These are phyloP conservation scores for Drosophila gunungcola DNA, from an alignment of 1,140 invertebrate genomes.

Conservation along the genomic window DNA sequence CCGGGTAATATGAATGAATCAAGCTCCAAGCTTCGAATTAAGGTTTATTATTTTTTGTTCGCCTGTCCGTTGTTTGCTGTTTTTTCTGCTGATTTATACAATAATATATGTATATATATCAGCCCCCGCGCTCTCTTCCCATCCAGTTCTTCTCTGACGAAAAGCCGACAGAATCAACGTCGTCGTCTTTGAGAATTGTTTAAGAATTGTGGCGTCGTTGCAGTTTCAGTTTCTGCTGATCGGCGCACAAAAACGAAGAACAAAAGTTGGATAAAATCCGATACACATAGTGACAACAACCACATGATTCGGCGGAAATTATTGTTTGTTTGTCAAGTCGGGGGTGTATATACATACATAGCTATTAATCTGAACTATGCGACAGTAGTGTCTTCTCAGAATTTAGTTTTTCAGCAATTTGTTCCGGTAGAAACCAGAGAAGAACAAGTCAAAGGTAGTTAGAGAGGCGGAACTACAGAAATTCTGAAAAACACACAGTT, in stretches of 20 bases:
- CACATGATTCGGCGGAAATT: conserved; percentile 66
- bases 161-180: conserved; percentile 47
- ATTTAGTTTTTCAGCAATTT: conserved; percentile 67
- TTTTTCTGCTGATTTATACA: conserved; percentile 80
- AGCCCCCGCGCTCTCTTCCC: background rate
- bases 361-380: conserved; percentile 40
- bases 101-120: conserved; percentile 50
- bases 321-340: conserved; percentile 55
- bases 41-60: conserved; percentile 77
- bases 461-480: conserved; percentile 23
- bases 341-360: conserved; percentile 18
- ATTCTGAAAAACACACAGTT: background rate
- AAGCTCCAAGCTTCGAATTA: conserved; percentile 77
- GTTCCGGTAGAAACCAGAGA: conserved; percentile 66
- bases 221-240: conserved; percentile 80
- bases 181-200: conserved; percentile 61
- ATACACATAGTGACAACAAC: conserved; percentile 20
- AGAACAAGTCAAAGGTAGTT: conserved; percentile 16
- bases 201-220: conserved; percentile 78
- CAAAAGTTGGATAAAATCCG: conserved; percentile 42
- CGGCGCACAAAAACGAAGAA: conserved; percentile 22
- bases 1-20: conserved; percentile 70
- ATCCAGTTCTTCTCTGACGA: conserved; percentile 26
- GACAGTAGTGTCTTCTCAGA: conserved; percentile 51
- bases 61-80: conserved; percentile 30